phyloP scores from a whole-genome alignment of 2,888 invertebrate species.

The Cosmorhoe ocellata region DNA sequence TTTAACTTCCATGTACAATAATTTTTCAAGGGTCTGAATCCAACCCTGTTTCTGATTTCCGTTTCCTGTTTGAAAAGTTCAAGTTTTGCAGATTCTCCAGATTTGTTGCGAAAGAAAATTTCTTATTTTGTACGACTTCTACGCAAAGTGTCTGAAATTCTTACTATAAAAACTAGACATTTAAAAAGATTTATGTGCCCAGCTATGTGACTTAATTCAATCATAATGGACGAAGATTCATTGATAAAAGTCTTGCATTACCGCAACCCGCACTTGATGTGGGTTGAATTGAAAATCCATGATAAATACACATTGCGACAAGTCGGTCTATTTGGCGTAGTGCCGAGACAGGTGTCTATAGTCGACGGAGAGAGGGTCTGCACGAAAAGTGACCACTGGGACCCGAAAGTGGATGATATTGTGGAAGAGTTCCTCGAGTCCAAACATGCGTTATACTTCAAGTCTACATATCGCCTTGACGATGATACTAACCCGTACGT shows the following conservation, averaged over 20 bases:
- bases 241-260: conserved; percentile 8
- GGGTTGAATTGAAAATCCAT: conserved; percentile 16
- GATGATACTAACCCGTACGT: conserved; percentile 12
- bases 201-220: too few species aligned
- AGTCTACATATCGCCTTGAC: conserved; percentile 13
- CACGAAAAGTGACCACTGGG: conserved; percentile 14
- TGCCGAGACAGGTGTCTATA: conserved; percentile 7
- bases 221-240: conserved; percentile 17
- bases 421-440: conserved; percentile 15
- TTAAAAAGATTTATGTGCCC: too few species aligned
- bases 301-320: conserved; percentile 8
- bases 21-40: too few species aligned
- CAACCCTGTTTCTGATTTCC: too few species aligned
- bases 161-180: too few species aligned
- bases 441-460: conserved; percentile 11
- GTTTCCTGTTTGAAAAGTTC: too few species aligned
- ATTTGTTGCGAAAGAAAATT: too few species aligned
- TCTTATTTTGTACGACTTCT: too few species aligned
- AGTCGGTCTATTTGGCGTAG: conserved; percentile 19
- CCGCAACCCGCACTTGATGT: conserved; percentile 17
- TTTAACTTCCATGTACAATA: too few species aligned
- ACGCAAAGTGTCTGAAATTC: too few species aligned
- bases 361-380: conserved; percentile 13
- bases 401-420: conserved; percentile 7
- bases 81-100: too few species aligned